Conservation (phyloP, 2,888 invertebrate genomes). For the Trachelus troglodyta region DNA sequence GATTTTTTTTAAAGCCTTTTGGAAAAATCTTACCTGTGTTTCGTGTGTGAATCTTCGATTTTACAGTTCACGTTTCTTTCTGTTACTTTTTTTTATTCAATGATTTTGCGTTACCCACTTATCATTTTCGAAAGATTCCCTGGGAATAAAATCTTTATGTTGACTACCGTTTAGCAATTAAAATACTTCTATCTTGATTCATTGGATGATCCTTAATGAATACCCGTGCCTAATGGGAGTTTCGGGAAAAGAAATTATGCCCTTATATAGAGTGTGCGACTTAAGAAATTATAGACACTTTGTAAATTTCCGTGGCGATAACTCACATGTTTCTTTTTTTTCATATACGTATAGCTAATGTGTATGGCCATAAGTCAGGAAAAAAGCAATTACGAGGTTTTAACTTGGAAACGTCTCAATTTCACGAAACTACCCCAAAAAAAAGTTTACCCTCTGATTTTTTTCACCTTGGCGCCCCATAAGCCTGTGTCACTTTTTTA, state of each 20-base stretch:
- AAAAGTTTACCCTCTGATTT: neutral
- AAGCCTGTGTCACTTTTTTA: conserved; percentile 19
- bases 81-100: conserved; percentile 11
- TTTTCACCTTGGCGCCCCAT: conserved; percentile 3
- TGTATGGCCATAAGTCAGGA: neutral
- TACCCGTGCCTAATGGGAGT: neutral
- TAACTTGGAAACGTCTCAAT: conserved; percentile 62
- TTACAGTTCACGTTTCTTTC: conserved; percentile 1
- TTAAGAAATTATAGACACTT: neutral
- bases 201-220: neutral
- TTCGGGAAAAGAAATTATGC: neutral
- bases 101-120: neutral
- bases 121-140: neutral
- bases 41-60: neutral
- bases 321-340: neutral
- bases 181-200: neutral
- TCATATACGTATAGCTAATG: neutral
- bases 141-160: neutral
- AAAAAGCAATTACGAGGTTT: conserved; percentile 58
- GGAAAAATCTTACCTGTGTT: neutral
- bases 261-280: neutral
- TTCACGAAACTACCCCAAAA: conserved; percentile 50
- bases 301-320: neutral
- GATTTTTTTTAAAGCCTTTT: conserved; percentile 21
- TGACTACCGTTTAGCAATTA: neutral